A percentile compares a stretch with the other conserved stretches of the same genome.
Evolutionary conservation across 2,888 invertebrate species (phyloP).

Genomic region (Drosophila kuntzei): DNA sequence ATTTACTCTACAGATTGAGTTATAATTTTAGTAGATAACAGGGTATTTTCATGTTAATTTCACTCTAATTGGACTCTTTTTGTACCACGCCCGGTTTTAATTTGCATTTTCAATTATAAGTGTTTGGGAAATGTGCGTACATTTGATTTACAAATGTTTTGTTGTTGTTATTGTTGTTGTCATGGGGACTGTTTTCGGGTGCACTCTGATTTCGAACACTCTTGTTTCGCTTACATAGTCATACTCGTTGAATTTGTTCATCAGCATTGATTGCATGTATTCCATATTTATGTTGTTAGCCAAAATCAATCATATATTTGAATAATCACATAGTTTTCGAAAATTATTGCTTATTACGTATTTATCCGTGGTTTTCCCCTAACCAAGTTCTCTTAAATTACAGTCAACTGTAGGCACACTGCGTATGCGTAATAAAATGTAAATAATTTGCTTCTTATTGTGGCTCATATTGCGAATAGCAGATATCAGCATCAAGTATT

Average conservation of each 20-base stretch:
- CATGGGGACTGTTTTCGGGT: neutral
- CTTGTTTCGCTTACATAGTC: constrained; percentile 8
- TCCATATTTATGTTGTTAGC: constrained; percentile 11
- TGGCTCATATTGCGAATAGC: neutral
- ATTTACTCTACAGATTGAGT: neutral
- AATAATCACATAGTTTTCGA: constrained; percentile 21
- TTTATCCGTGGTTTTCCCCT: constrained; percentile 13
- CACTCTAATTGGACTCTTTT: constrained; percentile 8
- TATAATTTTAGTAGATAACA: constrained; percentile 2
- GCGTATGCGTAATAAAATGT: constrained; percentile 20
- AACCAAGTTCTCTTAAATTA: constrained; percentile 28
- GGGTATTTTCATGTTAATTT: constrained; percentile 15
- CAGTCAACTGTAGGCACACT: constrained; percentile 15
- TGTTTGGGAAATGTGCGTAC: constrained; percentile 37
- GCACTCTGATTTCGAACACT: neutral
- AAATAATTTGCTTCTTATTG: neutral
- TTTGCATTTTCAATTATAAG: constrained; percentile 59
- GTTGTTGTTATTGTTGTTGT: constrained; percentile 5
- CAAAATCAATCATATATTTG: constrained; percentile 19
- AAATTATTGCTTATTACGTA: constrained; percentile 31
- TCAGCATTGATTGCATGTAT: constrained; percentile 15
- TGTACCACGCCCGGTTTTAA: constrained; percentile 28
- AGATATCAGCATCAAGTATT: neutral
- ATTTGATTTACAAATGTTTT: constrained; percentile 45
- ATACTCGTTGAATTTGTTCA: constrained; percentile 12